Evolutionary conservation across 2,113 vertebrate species (phyloP).

Genomic region (Speoplatyrhinus poulsoni): DNA sequence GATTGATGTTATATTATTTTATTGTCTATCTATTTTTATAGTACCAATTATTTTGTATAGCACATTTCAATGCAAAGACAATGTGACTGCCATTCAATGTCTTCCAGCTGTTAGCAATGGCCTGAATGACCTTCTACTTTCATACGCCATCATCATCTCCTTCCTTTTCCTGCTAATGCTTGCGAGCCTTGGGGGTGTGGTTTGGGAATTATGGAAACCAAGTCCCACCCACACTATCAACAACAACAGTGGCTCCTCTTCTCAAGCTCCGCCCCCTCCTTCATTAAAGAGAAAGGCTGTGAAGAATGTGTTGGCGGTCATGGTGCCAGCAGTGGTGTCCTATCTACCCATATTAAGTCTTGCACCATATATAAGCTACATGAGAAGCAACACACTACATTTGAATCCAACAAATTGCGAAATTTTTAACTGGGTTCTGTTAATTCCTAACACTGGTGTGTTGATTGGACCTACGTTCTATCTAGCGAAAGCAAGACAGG

Average conservation of each 20-base stretch:
- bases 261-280: neutral
- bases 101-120: neutral
- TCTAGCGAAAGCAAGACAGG: constrained; percentile 46
- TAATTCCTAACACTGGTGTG: constrained; percentile 50
- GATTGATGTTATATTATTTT: too few species aligned
- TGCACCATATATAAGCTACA: neutral
- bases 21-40: too few species aligned
- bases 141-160: constrained; percentile 33
- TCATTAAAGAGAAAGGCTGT: constrained; percentile 53
- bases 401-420: neutral
- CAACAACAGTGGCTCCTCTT: neutral
- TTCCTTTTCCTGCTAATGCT: constrained; percentile 56
- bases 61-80: too few species aligned
- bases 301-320: constrained; percentile 48
- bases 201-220: constrained; percentile 36
- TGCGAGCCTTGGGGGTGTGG: constrained; percentile 37
- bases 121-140: neutral
- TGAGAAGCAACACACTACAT: accelerated
- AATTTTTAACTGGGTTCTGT: neutral
- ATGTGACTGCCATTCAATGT: neutral
- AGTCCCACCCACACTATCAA: constrained; percentile 39
- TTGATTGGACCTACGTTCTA: constrained; percentile 67
- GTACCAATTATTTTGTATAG: too few species aligned
- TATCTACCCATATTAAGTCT: constrained; percentile 48
- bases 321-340: constrained; percentile 39